Conservation (phyloP, 2,113 vertebrate genomes). For the Prionailurus viverrinus region DNA sequence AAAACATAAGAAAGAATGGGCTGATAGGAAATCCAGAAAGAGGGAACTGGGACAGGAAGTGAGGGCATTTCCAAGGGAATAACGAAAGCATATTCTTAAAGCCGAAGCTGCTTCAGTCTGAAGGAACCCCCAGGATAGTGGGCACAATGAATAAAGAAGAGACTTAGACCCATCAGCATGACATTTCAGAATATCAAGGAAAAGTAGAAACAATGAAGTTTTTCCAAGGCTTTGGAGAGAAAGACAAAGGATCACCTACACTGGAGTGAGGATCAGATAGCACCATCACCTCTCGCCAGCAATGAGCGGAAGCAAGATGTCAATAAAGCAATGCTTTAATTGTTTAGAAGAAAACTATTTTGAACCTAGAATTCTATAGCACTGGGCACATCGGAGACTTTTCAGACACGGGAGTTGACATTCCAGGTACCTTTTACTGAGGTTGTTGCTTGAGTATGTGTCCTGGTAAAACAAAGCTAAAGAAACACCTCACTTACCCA, state of each 20-base stretch:
- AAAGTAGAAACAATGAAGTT: rapidly evolving
- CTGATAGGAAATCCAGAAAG: background rate
- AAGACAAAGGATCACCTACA: rapidly evolving
- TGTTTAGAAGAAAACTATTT: background rate
- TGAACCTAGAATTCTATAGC: background rate
- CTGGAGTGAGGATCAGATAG: rapidly evolving
- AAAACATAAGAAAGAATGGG: background rate
- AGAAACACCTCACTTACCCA: no score
- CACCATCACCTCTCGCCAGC: rapidly evolving
- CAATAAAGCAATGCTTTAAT: rapidly evolving
- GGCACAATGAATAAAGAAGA: no score
- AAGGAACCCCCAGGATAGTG: background rate
- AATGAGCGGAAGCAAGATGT: rapidly evolving
- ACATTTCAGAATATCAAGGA: background rate
- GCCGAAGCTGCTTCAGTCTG: background rate
- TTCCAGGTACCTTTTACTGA: background rate
- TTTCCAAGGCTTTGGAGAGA: background rate
- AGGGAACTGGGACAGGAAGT: background rate
- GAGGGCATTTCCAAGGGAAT: rapidly evolving
- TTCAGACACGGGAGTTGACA: background rate
- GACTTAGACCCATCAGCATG: background rate
- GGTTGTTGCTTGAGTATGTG: background rate
- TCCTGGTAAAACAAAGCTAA: background rate
- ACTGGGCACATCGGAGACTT: background rate
- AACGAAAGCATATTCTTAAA: background rate